Evolutionary conservation across 2,888 invertebrate genomes (phyloP), one percentile per base, ranked within the genome.

Genomic region (Notodonta dromedarius): DNA sequence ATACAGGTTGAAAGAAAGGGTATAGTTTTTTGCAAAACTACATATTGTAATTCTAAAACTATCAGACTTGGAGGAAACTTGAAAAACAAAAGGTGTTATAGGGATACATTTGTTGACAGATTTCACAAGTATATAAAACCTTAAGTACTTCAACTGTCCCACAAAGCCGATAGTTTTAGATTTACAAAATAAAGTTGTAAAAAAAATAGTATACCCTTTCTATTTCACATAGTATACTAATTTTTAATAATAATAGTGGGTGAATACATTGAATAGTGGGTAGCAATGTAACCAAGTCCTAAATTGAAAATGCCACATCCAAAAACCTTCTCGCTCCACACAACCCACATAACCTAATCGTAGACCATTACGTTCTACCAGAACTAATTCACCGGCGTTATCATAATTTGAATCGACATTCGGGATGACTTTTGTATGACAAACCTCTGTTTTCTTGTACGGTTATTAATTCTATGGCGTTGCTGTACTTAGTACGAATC

Each of bases 341-440:
- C 63, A 65, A 69, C 69, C 77, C 73, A 82, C 82, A 82, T 74
- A 84, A 80, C 83, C 86, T 88, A 90, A 90, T 89, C 86, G 88
- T 80, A 69, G 73, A 80, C 86, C 89, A 92, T 93, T 93, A 93
- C 82, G 83, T 79, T 82, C 86, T 93, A 88, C 91, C 93, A 90
- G 91, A 93, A 93, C 93, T 93, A 93, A 93, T 93, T 90, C 85
- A 75, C 81, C 74, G 72, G 83, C 80, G 89, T 93, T 93, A 93
- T 93, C 93, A 89, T 93, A 93, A 92, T 92, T 90, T 86, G 88
- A 88, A 93, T 93, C 93, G 91, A 89, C 90, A 84, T 89, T 88
- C 83, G 84, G 87, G 84, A 91, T 89, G 89, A 89, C 84, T 89
- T 88, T 90, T 87, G 89, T 89, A 91, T 89, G 92, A 93, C 92